Conservation (phyloP, 2,888 invertebrate species). For the Chrysolina haemoptera region DNA sequence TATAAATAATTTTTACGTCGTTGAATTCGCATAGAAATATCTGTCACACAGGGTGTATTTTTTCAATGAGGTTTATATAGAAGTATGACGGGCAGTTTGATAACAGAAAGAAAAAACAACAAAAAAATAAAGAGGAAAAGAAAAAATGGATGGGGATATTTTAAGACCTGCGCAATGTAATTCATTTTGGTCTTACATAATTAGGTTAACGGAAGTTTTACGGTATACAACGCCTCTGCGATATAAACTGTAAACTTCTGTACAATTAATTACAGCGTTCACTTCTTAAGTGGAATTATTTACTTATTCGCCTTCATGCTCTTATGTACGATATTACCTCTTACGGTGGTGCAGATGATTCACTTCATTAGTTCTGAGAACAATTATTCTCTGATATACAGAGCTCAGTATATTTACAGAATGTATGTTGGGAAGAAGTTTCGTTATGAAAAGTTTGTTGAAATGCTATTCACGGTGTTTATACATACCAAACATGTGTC, state of each 20-base stretch:
- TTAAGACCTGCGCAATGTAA: not conserved
- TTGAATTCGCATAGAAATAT: too few species aligned
- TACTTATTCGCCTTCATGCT: constrained; percentile 15
- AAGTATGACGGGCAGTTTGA: too few species aligned
- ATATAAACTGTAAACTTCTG: constrained; percentile 14
- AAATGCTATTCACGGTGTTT: too few species aligned
- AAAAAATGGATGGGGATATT: not conserved
- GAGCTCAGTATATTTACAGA: not conserved
- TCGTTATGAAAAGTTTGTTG: too few species aligned
- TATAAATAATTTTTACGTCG: too few species aligned
- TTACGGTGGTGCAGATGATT: constrained; percentile 11
- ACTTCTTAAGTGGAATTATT: constrained; percentile 21
- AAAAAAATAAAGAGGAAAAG: too few species aligned
- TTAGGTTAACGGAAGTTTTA: not conserved
- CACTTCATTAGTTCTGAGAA: constrained; percentile 11
- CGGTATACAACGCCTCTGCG: not conserved
- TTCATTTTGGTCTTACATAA: not conserved
- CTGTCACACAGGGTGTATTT: too few species aligned
- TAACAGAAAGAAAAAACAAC: too few species aligned
- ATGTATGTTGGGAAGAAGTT: not conserved
- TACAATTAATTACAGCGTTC: constrained; percentile 17
- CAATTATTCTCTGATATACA: not conserved
- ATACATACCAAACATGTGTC: too few species aligned
- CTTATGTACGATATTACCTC: not conserved
- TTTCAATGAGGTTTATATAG: too few species aligned